Percentiles rank a stretch among this genome's conserved stretches.
Conservation (phyloP, 2,113 vertebrate species). For the Indicator maculatus region DNA sequence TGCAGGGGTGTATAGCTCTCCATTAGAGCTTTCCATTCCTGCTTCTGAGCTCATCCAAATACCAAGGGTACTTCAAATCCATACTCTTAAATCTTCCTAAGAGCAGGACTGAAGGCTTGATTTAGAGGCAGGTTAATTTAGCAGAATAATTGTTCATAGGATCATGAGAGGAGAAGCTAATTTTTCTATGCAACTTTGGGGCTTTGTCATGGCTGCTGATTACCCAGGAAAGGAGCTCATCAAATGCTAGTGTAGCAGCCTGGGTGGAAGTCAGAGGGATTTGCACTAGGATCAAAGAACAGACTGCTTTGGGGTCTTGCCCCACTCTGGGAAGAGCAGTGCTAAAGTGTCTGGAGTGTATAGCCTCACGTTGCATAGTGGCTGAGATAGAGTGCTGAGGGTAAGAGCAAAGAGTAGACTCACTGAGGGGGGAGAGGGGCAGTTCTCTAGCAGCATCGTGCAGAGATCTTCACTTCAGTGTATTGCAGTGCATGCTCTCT, state of each 20-base stretch:
- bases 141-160: not conserved
- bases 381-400: not conserved
- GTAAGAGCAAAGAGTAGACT: not conserved
- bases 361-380: not conserved
- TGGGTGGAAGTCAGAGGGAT: not conserved
- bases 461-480: not conserved
- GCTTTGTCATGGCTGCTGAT: not conserved
- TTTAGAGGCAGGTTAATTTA: slow-evolving; percentile 28
- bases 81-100: not conserved
- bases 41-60: not conserved
- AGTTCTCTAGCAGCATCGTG: not conserved
- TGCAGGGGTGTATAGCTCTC: not conserved
- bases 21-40: not conserved
- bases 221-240: not conserved
- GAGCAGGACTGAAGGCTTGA: slow-evolving; percentile 9
- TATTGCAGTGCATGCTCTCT: not conserved
- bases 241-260: not conserved
- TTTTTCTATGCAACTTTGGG: slow-evolving; percentile 2
- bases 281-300: not conserved
- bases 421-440: not conserved
- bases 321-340: not conserved
- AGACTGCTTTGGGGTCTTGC: not conserved
- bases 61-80: not conserved
- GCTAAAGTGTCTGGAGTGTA: not conserved
- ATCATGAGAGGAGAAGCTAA: slow-evolving; percentile 9